A percentile compares a stretch with the other conserved stretches of the same genome.
These are phyloP conservation scores for Dendrocincla tyrannina DNA, from an alignment of 2,797 vertebrate species.

Conservation along the genomic window DNA sequence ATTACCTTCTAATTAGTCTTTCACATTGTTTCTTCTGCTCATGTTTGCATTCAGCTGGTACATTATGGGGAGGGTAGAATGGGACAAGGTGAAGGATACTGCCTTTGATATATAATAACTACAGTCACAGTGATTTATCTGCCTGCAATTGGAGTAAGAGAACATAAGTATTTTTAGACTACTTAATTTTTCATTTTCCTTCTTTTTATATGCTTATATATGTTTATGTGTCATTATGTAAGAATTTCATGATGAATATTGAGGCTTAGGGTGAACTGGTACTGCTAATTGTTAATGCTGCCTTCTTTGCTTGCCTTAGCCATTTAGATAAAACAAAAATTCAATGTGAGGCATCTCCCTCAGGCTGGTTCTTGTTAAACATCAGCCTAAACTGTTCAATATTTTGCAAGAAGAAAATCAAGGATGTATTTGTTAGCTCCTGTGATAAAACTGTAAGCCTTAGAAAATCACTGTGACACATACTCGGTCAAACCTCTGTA, in stretches of 20 bases:
- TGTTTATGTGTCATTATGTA: background rate
- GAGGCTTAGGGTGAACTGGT: background rate
- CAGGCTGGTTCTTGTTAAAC: background rate
- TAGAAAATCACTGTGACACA: background rate
- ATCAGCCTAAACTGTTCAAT: background rate
- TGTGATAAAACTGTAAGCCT: background rate
- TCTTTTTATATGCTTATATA: background rate
- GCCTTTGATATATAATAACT: background rate
- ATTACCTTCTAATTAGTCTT: slow-evolving; percentile 12
- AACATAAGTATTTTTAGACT: background rate
- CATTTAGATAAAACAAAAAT: background rate
- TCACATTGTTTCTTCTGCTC: background rate
- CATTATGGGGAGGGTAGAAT: background rate
- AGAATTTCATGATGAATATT: background rate
- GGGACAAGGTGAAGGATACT: background rate
- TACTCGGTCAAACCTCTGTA: background rate
- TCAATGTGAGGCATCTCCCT: background rate
- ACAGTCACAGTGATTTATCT: background rate
- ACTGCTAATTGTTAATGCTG: background rate
- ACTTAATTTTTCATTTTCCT: background rate
- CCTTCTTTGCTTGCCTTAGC: background rate
- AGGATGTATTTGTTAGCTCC: background rate
- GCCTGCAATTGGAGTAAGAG: background rate
- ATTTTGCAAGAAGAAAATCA: background rate
- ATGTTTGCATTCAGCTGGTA: background rate